A percentile compares a stretch with the other conserved stretches of the same genome.
Evolutionary conservation across 2,797 vertebrate genomes (phyloP).

Genomic region (Ciconia nigra): DNA sequence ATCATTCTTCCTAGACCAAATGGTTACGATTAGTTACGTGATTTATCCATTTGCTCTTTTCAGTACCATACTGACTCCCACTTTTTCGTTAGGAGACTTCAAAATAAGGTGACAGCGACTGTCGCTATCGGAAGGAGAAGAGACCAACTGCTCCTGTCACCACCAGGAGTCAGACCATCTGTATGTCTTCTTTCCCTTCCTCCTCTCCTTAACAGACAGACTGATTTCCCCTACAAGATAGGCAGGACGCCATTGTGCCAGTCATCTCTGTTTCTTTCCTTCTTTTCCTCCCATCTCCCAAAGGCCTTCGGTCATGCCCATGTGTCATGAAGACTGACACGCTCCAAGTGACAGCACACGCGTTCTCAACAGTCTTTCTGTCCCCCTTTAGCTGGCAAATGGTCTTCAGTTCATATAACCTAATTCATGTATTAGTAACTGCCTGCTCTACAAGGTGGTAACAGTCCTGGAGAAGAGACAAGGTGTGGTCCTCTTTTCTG

Average conservation of each 20-base stretch:
- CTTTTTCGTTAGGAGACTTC: not conserved
- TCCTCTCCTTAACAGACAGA: not conserved
- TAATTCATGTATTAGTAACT: not conserved
- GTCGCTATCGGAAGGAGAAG: not conserved
- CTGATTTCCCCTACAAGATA: not conserved
- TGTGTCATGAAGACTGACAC: not conserved
- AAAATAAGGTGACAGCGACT: not conserved
- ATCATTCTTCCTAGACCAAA: not conserved
- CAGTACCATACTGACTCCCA: not conserved
- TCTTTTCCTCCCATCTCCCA: not conserved
- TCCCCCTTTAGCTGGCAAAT: not conserved
- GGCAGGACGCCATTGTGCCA: not conserved
- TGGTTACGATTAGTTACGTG: rapidly evolving
- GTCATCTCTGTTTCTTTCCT: not conserved
- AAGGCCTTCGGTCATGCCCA: not conserved
- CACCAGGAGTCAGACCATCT: not conserved
- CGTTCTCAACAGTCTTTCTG: not conserved
- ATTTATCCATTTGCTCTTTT: not conserved
- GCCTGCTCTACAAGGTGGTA: not conserved
- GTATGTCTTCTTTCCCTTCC: not conserved
- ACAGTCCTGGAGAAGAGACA: not conserved
- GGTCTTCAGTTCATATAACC: not conserved
- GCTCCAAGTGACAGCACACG: not conserved
- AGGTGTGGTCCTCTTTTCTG: not conserved
- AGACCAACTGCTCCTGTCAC: conserved; percentile 3